Conservation (phyloP, 1,140 invertebrate species). For the Gryllus bimaculatus region DNA sequence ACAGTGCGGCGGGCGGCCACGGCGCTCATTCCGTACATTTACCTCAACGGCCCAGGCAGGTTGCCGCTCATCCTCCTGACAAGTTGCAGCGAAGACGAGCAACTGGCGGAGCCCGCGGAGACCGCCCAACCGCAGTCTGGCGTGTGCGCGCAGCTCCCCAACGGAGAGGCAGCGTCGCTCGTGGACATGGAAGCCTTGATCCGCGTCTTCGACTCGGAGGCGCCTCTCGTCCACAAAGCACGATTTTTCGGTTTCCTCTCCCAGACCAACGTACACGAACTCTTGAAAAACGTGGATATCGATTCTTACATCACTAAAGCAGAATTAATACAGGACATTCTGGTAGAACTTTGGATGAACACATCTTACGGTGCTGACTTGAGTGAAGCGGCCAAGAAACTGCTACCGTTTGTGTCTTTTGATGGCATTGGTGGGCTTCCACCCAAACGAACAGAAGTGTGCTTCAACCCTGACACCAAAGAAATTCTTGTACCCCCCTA, state of each 20-base stretch:
- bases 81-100: neutral
- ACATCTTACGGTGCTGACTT: neutral
- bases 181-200: neutral
- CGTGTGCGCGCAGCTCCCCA: neutral
- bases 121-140: too few relatives aligned
- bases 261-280: neutral
- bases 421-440: neutral
- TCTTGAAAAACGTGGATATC: neutral
- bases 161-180: too few relatives aligned
- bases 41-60: neutral
- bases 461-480: neutral
- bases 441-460: neutral
- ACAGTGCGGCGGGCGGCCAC: neutral
- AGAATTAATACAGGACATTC: neutral
- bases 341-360: neutral
- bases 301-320: slow-evolving; percentile 8
- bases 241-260: neutral
- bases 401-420: neutral
- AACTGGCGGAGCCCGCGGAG: too few relatives aligned
- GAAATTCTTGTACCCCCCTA: too few relatives aligned
- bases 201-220: neutral
- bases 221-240: neutral
- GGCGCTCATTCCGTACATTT: neutral
- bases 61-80: neutral
- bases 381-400: slow-evolving; percentile 8